A percentile compares a stretch with the other conserved stretches of the same genome.
These are phyloP conservation scores for Drosophila neonasuta DNA, from an alignment of 2,888 invertebrate genomes.

Conservation along the genomic window DNA sequence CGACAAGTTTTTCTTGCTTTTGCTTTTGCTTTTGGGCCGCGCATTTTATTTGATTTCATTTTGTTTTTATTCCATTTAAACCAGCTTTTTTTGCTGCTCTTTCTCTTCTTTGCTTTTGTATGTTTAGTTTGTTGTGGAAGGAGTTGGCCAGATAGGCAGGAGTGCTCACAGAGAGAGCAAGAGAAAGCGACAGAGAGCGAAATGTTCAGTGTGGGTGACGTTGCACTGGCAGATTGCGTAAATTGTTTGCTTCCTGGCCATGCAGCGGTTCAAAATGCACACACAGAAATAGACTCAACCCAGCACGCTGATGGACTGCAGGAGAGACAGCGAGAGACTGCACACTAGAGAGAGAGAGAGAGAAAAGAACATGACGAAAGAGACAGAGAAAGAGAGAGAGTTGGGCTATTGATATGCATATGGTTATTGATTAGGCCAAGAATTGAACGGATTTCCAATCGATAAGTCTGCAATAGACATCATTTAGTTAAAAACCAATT, in stretches of 20 bases:
- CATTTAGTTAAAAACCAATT: neutral
- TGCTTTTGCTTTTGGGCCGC: constrained; percentile 60
- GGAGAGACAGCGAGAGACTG: constrained; percentile 3
- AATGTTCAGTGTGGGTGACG: constrained; percentile 27
- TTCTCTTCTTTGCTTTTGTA: constrained; percentile 39
- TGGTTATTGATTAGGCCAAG: constrained; percentile 50
- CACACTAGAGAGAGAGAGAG: neutral
- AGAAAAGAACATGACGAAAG: neutral
- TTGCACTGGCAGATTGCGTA: constrained; percentile 68
- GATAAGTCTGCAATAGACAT: constrained; percentile 22
- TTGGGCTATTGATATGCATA: constrained; percentile 36
- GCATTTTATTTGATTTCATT: constrained; percentile 71
- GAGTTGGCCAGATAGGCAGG: neutral
- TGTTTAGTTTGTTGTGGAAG: constrained; percentile 36
- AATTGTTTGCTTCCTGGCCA: constrained; percentile 74
- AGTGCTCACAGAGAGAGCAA: neutral
- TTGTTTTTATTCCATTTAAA: constrained; percentile 61
- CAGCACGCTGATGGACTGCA: constrained; percentile 14
- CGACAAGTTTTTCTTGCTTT: constrained; percentile 59
- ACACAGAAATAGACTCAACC: constrained; percentile 35
- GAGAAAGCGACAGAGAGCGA: constrained; percentile 5
- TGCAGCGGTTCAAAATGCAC: constrained; percentile 38
- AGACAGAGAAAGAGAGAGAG: constrained; percentile 1
- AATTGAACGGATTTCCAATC: constrained; percentile 30
- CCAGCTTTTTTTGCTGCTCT: constrained; percentile 24